Evolutionary conservation across 1,140 invertebrate species (phyloP).

Genomic region (Yoshiicerus persimilis): DNA sequence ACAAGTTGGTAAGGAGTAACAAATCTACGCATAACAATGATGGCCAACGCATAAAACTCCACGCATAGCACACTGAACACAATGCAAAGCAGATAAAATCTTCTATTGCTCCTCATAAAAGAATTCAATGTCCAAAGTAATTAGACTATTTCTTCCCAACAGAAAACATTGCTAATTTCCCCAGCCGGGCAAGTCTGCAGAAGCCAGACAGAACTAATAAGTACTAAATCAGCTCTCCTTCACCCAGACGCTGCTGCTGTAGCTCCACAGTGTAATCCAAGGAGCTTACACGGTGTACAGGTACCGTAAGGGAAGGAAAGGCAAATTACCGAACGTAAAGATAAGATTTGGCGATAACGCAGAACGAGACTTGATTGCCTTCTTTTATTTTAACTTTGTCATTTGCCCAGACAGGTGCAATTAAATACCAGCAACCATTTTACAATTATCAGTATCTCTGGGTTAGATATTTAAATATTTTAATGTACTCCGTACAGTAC

Average conservation of each 20-base stretch:
- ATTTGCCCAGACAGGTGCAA: not conserved
- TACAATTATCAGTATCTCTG: no score
- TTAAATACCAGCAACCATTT: not conserved
- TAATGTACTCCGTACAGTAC: no score
- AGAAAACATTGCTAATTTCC: not conserved
- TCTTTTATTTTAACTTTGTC: not conserved
- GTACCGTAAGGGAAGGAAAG: not conserved
- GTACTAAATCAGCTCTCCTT: no score
- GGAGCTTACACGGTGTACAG: not conserved
- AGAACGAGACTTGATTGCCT: not conserved
- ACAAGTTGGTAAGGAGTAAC: not conserved
- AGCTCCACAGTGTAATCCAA: no score
- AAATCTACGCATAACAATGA: not conserved
- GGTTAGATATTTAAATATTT: no score
- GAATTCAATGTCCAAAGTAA: not conserved
- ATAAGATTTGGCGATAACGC: not conserved
- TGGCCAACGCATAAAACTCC: not conserved
- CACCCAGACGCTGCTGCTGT: not conserved
- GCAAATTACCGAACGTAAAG: not conserved
- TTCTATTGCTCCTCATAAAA: not conserved
- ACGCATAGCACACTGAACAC: not conserved
- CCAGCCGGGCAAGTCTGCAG: no score
- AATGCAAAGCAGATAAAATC: not conserved
- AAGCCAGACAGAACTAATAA: not conserved
- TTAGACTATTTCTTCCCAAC: not conserved